phyloP scores from a whole-genome alignment of 2,113 vertebrate species.

The Pangasianodon hypophthalmus region DNA sequence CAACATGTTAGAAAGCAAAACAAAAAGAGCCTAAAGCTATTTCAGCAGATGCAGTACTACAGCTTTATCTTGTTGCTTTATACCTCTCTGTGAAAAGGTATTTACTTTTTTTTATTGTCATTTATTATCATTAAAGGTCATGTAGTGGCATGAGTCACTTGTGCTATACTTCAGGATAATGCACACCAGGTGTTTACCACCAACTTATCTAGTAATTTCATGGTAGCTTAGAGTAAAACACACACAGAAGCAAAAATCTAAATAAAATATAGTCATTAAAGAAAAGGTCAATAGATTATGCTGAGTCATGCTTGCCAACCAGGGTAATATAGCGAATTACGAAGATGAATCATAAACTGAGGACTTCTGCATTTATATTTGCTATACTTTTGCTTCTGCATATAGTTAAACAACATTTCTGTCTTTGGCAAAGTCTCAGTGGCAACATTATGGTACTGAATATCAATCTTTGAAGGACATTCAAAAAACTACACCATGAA shows the following conservation, averaged over 20 bases:
- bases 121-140: slow-evolving; percentile 14
- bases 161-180: background rate
- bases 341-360: background rate
- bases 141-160: background rate
- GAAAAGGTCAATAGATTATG: slow-evolving; percentile 43
- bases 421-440: background rate
- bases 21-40: slow-evolving; percentile 3
- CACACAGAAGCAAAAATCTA: background rate
- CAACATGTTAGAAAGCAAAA: background rate
- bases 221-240: background rate
- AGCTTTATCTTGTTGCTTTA: background rate
- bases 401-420: slow-evolving; percentile 16
- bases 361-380: background rate
- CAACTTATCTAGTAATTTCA: background rate
- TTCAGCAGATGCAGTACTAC: background rate
- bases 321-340: slow-evolving; percentile 12
- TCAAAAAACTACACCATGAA: background rate
- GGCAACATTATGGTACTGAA: slow-evolving; percentile 4
- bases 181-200: background rate
- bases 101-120: background rate
- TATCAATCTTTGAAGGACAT: slow-evolving; percentile 22
- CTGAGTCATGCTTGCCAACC: slow-evolving; percentile 11
- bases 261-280: slow-evolving; percentile 21
- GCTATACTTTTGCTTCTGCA: background rate
- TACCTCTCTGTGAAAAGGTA: background rate